Percentiles rank a stretch among this genome's conserved stretches.
Evolutionary conservation across 1,140 invertebrate genomes (phyloP).

Genomic region (Achatina immaculata): DNA sequence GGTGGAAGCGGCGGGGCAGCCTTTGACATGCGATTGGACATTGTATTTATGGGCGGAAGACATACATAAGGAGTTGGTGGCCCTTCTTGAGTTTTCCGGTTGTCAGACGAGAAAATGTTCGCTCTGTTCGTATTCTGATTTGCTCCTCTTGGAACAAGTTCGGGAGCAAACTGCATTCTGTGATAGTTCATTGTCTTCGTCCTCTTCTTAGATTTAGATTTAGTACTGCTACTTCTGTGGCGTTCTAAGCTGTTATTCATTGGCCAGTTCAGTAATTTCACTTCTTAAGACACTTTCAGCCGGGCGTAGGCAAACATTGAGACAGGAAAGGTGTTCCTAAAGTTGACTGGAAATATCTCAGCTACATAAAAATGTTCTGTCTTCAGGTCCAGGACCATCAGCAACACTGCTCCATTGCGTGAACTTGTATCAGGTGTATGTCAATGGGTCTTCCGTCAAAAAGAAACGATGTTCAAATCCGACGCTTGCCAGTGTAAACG

Average conservation of each 20-base stretch:
- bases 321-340: no score
- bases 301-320: no score
- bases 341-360: no score
- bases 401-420: no score
- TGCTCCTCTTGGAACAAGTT: background rate
- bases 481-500: background rate
- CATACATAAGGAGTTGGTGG: background rate
- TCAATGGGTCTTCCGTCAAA: background rate
- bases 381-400: no score
- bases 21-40: background rate
- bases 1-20: conserved; percentile 1
- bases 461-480: background rate
- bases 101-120: background rate
- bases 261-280: background rate
- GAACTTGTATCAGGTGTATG: background rate
- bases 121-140: background rate
- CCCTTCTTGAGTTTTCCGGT: background rate
- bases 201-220: background rate
- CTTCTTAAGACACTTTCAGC: background rate
- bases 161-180: conserved; percentile 7
- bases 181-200: conserved; percentile 1
- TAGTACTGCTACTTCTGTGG: background rate
- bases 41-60: background rate
- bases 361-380: no score
- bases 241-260: background rate